Conservation (phyloP, 2,113 vertebrate species). For the Aphyosemion australe region DNA sequence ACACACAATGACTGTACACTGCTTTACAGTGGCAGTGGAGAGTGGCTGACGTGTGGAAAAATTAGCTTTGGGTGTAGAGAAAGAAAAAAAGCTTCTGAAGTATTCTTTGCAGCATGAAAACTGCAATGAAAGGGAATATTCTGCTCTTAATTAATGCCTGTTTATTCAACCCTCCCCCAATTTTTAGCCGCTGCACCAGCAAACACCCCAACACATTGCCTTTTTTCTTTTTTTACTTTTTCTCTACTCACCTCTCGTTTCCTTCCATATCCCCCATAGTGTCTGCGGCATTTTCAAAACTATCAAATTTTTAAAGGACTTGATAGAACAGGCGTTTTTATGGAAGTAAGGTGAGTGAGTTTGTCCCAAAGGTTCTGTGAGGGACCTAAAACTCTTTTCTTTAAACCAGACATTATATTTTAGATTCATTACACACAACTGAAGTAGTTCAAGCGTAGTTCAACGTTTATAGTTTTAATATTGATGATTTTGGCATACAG, state of each 20-base stretch:
- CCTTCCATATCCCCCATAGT: not conserved
- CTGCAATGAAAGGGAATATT: constrained; percentile 78
- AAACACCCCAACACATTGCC: constrained; percentile 15
- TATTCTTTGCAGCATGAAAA: constrained; percentile 70
- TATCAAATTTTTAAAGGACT: too few species aligned
- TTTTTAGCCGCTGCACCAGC: constrained; percentile 34
- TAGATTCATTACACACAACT: too few species aligned
- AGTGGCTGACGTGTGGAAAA: constrained; percentile 65
- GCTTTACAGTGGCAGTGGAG: constrained; percentile 55
- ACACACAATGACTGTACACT: constrained; percentile 42
- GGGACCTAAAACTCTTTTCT: too few species aligned
- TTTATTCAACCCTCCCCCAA: constrained; percentile 71
- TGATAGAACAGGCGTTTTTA: too few species aligned
- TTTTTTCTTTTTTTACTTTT: constrained; percentile 30
- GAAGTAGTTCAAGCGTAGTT: too few species aligned
- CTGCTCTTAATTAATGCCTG: constrained; percentile 78
- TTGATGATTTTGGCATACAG: too few species aligned
- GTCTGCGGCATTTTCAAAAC: constrained; percentile 18
- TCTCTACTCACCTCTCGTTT: constrained; percentile 32
- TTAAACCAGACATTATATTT: too few species aligned
- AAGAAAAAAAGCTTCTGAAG: constrained; percentile 61
- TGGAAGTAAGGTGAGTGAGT: not conserved
- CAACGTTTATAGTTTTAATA: too few species aligned
- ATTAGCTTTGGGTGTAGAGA: constrained; percentile 51
- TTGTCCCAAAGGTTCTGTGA: not conserved